These are phyloP conservation scores for Denticeps clupeoides DNA, from an alignment of 2,797 vertebrate genomes.

Conservation along the genomic window DNA sequence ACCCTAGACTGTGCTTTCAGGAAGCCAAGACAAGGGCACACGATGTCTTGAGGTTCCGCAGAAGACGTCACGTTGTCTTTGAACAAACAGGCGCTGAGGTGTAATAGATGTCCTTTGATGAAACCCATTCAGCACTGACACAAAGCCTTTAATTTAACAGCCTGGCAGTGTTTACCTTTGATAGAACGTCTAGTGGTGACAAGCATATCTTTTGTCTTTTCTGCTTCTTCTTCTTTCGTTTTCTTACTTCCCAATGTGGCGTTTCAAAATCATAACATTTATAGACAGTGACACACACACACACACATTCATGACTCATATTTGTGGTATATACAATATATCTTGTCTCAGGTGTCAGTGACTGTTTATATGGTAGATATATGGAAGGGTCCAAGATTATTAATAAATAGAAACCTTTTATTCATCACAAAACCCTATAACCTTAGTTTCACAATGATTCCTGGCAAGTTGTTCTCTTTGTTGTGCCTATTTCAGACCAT, in stretches of 20 bases:
- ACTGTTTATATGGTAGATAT: no score
- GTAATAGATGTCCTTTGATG: conserved; percentile 27
- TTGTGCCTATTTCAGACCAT: no score
- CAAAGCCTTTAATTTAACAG: conserved; percentile 9
- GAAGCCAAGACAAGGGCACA: conserved; percentile 27
- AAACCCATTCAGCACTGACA: conserved; percentile 13
- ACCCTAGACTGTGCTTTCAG: neutral
- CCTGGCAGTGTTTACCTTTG: neutral
- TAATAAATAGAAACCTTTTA: no score
- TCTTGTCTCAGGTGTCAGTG: no score
- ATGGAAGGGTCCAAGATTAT: no score
- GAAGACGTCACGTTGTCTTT: conserved; percentile 20
- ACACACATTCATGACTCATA: conserved; percentile 5
- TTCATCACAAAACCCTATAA: no score
- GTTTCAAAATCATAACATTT: conserved; percentile 19
- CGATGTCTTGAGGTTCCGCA: conserved; percentile 17
- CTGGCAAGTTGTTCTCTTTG: no score
- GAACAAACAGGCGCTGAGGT: conserved; percentile 16
- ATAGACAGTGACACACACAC: conserved; percentile 27
- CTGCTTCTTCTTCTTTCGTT: neutral
- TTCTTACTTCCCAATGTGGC: no score
- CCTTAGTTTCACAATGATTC: no score
- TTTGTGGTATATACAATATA: no score
- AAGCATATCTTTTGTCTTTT: neutral
- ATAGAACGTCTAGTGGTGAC: neutral